A percentile compares a stretch with the other conserved stretches of the same genome.
Conservation (phyloP, 2,888 invertebrate genomes). For the Agrochola macilenta region DNA sequence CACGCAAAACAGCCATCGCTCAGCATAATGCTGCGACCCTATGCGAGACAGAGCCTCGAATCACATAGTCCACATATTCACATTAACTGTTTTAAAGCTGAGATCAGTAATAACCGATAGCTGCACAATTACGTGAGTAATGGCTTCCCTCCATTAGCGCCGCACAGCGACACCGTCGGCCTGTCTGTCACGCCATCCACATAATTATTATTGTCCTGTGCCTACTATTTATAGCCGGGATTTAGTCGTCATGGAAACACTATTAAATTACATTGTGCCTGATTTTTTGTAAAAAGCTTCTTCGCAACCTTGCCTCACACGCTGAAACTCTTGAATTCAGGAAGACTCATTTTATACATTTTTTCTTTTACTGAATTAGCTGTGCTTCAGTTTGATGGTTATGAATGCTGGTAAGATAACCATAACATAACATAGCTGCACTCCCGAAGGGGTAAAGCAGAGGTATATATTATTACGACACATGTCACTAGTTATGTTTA, state of each 20-base stretch:
- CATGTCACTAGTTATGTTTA: not conserved
- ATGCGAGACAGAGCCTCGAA: no score
- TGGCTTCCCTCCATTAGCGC: slow-evolving; percentile 72
- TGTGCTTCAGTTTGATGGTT: not conserved
- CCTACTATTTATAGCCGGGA: slow-evolving; percentile 8
- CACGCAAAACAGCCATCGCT: no score
- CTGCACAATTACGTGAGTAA: slow-evolving; percentile 69
- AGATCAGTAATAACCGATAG: slow-evolving; percentile 57
- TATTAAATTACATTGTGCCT: not conserved
- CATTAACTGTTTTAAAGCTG: slow-evolving; percentile 41
- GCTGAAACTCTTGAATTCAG: not conserved
- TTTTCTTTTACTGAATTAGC: not conserved
- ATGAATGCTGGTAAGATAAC: not conserved
- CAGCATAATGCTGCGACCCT: no score
- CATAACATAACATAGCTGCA: not conserved
- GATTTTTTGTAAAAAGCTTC: not conserved
- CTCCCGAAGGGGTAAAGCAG: no score
- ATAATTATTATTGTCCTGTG: slow-evolving; percentile 37
- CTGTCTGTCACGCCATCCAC: slow-evolving; percentile 67
- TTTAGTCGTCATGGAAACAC: not conserved
- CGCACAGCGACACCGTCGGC: slow-evolving; percentile 25
- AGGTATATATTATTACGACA: not conserved
- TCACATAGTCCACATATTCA: no score
- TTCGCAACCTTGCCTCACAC: not conserved
- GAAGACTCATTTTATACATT: not conserved